These are phyloP conservation scores for Hecatera dysodea DNA, from an alignment of 2,888 invertebrate species.

Conservation along the genomic window DNA sequence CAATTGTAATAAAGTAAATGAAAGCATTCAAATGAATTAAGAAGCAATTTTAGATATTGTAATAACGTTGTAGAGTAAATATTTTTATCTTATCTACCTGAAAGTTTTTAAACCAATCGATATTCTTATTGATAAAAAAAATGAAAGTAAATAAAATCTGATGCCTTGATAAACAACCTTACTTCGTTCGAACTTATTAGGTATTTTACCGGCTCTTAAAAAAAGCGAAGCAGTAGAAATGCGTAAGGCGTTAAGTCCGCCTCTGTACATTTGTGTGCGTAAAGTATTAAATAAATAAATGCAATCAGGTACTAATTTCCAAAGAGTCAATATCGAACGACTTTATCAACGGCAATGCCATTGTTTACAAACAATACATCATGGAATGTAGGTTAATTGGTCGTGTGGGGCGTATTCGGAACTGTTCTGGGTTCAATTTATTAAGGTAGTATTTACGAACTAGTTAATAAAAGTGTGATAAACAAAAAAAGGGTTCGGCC, in stretches of 20 bases:
- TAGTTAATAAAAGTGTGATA: not conserved
- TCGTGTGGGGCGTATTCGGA: slow-evolving; percentile 24
- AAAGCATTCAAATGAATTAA: slow-evolving; percentile 3
- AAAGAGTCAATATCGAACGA: slow-evolving; percentile 6
- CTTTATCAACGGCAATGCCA: not conserved
- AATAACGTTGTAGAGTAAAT: not conserved
- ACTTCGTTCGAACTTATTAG: too few species aligned
- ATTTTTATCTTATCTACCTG: slow-evolving; percentile 1
- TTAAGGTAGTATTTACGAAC: not conserved
- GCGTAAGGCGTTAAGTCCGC: too few species aligned
- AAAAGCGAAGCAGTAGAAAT: not conserved
- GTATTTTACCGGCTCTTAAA: too few species aligned
- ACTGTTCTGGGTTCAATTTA: not conserved
- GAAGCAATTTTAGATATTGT: slow-evolving; percentile 1
- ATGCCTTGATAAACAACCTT: not conserved
- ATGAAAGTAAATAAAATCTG: slow-evolving; percentile 7
- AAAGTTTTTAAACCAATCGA: slow-evolving; percentile 15
- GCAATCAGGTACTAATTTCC: slow-evolving; percentile 16
- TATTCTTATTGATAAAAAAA: slow-evolving; percentile 12
- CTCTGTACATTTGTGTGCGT: too few species aligned
- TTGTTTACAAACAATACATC: slow-evolving; percentile 51
- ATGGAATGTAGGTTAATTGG: slow-evolving; percentile 55
- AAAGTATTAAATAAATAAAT: not conserved
- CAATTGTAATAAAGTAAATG: not conserved
- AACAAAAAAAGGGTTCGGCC: not conserved